Conservation (phyloP, 2,113 vertebrate species). For the Girardinichthys multiradiatus region DNA sequence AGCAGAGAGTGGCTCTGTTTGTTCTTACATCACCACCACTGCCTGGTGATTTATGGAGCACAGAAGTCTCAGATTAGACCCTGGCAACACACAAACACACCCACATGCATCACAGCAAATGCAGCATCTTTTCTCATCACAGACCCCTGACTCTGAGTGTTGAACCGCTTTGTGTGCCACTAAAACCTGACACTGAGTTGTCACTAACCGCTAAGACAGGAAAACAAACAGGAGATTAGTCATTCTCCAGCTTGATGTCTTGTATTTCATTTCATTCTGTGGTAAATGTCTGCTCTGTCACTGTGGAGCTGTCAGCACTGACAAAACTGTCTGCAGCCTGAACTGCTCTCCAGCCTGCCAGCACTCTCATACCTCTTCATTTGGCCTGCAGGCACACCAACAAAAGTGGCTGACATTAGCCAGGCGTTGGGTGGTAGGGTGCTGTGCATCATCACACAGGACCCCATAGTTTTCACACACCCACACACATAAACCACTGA, state of each 20-base stretch:
- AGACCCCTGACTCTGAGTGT: conserved; percentile 25
- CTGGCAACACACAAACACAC: conserved; percentile 57
- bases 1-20: conserved; percentile 76
- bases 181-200: conserved; percentile 59
- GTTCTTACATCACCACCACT: conserved; percentile 76
- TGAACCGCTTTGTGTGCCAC: conserved; percentile 43
- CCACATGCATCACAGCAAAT: conserved; percentile 33
- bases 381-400: conserved; percentile 61
- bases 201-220: conserved; percentile 61
- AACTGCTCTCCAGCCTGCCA: conserved; percentile 63
- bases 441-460: conserved; percentile 60
- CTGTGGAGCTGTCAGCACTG: conserved; percentile 62
- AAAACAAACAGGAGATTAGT: conserved; percentile 73
- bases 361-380: conserved; percentile 61
- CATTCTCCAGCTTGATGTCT: conserved; percentile 65
- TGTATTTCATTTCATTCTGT: conserved; percentile 72
- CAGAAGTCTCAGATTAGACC: conserved; percentile 78
- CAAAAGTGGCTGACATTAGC: conserved; percentile 72
- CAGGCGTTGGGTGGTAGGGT: conserved; percentile 54
- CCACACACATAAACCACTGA: conserved; percentile 32
- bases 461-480: conserved; percentile 53
- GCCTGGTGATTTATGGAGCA: conserved; percentile 79
- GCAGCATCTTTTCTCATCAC: conserved; percentile 21
- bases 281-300: conserved; percentile 70
- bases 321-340: conserved; percentile 60